Conservation (phyloP, 2,797 vertebrate species). For the Channallabes apus region DNA sequence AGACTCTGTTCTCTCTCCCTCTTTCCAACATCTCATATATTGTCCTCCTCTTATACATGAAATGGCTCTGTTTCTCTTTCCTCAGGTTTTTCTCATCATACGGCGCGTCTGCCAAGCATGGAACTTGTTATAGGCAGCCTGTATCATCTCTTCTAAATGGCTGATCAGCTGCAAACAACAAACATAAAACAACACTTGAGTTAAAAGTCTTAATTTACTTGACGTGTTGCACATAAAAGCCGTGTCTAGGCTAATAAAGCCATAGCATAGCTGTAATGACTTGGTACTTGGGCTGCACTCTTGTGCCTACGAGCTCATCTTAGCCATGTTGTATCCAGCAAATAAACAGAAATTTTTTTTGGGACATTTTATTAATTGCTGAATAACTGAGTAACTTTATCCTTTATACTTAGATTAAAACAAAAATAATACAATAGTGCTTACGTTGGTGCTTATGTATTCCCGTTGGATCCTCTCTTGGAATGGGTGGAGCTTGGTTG, state of each 20-base stretch:
- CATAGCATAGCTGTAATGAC: background rate
- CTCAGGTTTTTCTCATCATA: slow-evolving; percentile 96
- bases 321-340: too few species aligned
- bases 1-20: slow-evolving; percentile 32
- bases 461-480: slow-evolving; percentile 95
- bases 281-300: too few species aligned
- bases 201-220: background rate
- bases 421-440: slow-evolving; percentile 47
- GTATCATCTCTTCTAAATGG: slow-evolving; percentile 97
- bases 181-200: background rate
- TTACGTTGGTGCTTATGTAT: slow-evolving; percentile 97
- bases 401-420: background rate
- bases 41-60: slow-evolving; percentile 54
- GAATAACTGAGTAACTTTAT: background rate
- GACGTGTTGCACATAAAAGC: background rate
- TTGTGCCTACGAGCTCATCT: too few species aligned
- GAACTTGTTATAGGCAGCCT: slow-evolving; percentile 95
- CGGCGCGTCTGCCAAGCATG: slow-evolving; percentile 94
- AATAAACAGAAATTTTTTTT: background rate
- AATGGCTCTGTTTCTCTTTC: slow-evolving; percentile 17
- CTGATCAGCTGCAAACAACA: slow-evolving; percentile 81
- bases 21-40: slow-evolving; percentile 3
- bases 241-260: too few species aligned
- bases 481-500: slow-evolving; percentile 94
- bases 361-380: background rate